Percentiles rank a stretch among this genome's conserved stretches.
Evolutionary conservation across 1,140 invertebrate genomes (phyloP).

Genomic region (Phenacoccus solenopsis): DNA sequence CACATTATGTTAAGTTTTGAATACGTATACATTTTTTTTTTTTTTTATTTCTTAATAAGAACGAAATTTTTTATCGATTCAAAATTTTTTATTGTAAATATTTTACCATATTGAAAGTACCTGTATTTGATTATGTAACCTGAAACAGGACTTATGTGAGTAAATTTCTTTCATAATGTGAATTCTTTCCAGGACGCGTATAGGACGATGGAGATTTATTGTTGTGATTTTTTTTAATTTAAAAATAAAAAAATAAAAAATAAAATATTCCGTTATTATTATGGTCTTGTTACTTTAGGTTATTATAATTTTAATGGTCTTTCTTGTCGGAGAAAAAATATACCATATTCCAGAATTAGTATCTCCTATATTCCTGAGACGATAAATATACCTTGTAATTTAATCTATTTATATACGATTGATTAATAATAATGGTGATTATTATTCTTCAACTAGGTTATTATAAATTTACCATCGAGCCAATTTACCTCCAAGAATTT

Average conservation of each 20-base stretch:
- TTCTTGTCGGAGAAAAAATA: background rate
- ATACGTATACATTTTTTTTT: background rate
- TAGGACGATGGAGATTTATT: too few species aligned
- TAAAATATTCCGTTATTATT: background rate
- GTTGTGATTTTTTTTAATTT: too few species aligned
- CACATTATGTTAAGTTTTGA: background rate
- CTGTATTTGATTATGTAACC: background rate
- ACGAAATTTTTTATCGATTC: background rate
- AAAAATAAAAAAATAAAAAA: too few species aligned
- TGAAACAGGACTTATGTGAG: conserved; percentile 8
- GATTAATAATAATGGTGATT: too few species aligned
- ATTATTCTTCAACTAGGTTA: background rate
- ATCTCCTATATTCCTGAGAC: background rate
- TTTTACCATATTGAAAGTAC: background rate
- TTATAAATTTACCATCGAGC: background rate
- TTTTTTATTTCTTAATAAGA: background rate
- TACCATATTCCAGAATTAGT: background rate
- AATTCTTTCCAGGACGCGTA: background rate
- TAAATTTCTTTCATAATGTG: too few species aligned
- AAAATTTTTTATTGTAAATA: background rate
- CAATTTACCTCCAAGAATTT: conserved; percentile 14
- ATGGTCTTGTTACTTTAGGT: conserved; percentile 1
- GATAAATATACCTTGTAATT: background rate
- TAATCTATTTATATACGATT: background rate
- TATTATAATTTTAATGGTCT: background rate